These are phyloP conservation scores for Lithosia quadra DNA, from an alignment of 2,888 invertebrate genomes.

Conservation along the genomic window DNA sequence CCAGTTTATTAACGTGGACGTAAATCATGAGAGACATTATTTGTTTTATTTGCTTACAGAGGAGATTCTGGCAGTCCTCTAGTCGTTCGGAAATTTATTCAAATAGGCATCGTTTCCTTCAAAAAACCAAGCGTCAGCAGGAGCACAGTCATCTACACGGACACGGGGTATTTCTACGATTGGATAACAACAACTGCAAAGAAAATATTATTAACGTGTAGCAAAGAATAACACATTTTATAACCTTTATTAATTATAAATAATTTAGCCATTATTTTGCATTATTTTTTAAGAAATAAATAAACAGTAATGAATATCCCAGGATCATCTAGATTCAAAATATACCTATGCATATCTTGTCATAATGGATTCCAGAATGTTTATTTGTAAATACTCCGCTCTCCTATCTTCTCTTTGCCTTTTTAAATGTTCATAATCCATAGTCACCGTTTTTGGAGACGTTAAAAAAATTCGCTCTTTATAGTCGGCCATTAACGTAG, in stretches of 20 bases:
- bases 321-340: no score
- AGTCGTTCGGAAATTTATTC: conserved; percentile 23
- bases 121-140: conserved; percentile 9
- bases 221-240: not conserved
- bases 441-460: no score
- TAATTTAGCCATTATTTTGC: not conserved
- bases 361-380: no score
- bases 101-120: conserved; percentile 21
- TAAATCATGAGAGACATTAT: not conserved
- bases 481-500: no score
- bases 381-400: no score
- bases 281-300: no score
- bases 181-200: conserved; percentile 11
- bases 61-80: conserved; percentile 21
- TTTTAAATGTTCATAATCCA: no score
- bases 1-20: no score
- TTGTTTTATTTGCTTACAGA: conserved; percentile 9
- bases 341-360: no score
- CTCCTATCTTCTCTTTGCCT: no score
- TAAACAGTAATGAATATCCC: no score
- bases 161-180: conserved; percentile 13
- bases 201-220: not conserved
- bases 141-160: conserved; percentile 12
- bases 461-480: no score
- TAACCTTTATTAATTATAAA: not conserved